A percentile compares a stretch with the other conserved stretches of the same genome.
phyloP scores from a whole-genome alignment of 2,888 invertebrate species.

The Scelioninae gen. 2 region DNA sequence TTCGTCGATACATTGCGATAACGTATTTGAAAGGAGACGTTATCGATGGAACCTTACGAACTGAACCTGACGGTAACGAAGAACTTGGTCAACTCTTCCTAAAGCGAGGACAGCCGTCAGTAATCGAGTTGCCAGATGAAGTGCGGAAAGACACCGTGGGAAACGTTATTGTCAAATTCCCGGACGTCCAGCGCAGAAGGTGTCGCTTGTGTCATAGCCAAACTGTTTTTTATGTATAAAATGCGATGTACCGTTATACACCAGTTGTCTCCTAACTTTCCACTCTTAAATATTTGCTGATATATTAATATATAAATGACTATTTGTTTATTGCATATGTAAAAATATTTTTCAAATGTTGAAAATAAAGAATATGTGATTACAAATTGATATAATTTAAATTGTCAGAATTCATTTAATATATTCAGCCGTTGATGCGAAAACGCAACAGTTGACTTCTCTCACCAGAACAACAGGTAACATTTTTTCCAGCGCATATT shows the following conservation, averaged over 20 bases:
- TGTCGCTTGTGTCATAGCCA: constrained; percentile 17
- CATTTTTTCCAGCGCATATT: too few relatives aligned
- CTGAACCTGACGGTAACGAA: constrained; percentile 1
- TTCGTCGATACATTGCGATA: constrained; percentile 19
- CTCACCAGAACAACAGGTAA: too few relatives aligned
- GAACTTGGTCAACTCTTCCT: constrained; percentile 15
- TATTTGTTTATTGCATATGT: too few relatives aligned
- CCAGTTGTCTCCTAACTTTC: constrained; percentile 7
- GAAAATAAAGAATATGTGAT: too few relatives aligned
- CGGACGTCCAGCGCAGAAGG: constrained; percentile 14
- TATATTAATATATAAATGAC: too few relatives aligned
- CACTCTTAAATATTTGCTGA: too few relatives aligned
- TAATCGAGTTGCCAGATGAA: constrained; percentile 31
- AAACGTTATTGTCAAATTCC: constrained; percentile 25
- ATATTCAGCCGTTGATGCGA: too few relatives aligned
- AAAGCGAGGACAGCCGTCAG: constrained; percentile 19
- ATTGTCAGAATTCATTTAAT: too few relatives aligned
- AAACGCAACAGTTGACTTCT: too few relatives aligned
- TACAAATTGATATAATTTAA: too few relatives aligned
- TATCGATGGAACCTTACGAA: constrained; percentile 8
- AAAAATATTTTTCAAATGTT: too few relatives aligned
- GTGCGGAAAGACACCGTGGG: constrained; percentile 35
- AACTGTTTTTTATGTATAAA: constrained; percentile 17
- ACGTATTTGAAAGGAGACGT: constrained; percentile 23
- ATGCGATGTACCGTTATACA: constrained; percentile 11